Evolutionary conservation across 2,888 invertebrate genomes (phyloP).

Genomic region (Pocota personata): DNA sequence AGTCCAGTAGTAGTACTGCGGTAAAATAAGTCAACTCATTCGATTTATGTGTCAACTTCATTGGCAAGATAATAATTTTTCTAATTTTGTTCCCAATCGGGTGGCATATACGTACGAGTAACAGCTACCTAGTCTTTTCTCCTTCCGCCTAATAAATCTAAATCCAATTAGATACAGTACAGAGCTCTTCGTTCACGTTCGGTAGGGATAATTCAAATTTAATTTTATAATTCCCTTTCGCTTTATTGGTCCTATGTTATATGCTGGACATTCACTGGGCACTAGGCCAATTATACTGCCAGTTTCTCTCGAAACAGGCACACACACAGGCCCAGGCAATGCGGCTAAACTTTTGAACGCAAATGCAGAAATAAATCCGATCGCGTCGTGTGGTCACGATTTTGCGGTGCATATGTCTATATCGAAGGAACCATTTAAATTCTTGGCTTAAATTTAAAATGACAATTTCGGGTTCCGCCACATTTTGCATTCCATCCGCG

Average conservation of each 20-base stretch:
- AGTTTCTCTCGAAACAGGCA: neutral
- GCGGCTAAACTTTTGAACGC: conserved; percentile 26
- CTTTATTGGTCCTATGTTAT: neutral
- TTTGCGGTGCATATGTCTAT: neutral
- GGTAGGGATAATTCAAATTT: conserved; percentile 26
- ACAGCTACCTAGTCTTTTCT: neutral
- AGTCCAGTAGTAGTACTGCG: neutral
- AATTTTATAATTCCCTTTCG: conserved; percentile 31
- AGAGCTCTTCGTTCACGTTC: neutral
- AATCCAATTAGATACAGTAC: conserved; percentile 21
- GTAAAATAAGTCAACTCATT: neutral
- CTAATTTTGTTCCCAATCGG: neutral
- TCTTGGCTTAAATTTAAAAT: conserved; percentile 43
- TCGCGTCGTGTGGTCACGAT: conserved; percentile 37
- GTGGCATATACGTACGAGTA: neutral
- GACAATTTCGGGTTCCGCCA: conserved; percentile 42
- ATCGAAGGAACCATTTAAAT: conserved; percentile 15
- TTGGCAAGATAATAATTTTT: conserved; percentile 4
- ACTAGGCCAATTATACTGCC: conserved; percentile 42
- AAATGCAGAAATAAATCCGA: conserved; percentile 22
- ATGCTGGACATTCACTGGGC: conserved; percentile 55
- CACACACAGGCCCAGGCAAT: neutral
- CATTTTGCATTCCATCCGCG: conserved; percentile 15
- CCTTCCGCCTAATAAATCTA: conserved; percentile 16
- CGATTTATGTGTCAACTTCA: neutral